Conservation (phyloP, 1,140 invertebrate species). For the Drosophila subobscura region DNA sequence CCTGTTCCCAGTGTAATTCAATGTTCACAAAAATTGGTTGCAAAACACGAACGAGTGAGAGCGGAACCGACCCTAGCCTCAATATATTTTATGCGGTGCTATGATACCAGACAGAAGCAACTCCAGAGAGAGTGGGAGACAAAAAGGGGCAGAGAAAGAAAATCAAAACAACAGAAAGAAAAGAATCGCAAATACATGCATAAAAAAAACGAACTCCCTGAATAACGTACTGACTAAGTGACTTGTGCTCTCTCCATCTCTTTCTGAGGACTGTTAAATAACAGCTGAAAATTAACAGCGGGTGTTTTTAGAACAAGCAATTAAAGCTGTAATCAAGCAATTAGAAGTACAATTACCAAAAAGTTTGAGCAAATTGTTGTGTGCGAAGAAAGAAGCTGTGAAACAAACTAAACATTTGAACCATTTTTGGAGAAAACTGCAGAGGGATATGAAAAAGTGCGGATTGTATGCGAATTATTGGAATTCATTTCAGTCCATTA, state of each 20-base stretch:
- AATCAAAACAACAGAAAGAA: slow-evolving; percentile 66
- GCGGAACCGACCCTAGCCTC: no score
- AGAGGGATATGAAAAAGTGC: background rate
- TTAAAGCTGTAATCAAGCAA: slow-evolving; percentile 51
- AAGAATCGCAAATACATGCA: slow-evolving; percentile 50
- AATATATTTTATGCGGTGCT: no score
- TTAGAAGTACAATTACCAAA: slow-evolving; percentile 48
- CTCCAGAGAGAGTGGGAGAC: slow-evolving; percentile 34
- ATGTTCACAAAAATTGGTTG: no score
- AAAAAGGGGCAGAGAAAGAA: slow-evolving; percentile 41
- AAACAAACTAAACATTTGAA: slow-evolving; percentile 3
- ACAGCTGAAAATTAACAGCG: slow-evolving; percentile 51
- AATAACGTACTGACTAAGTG: slow-evolving; percentile 32
- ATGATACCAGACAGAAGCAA: no score
- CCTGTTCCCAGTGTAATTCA: no score
- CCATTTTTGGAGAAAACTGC: background rate
- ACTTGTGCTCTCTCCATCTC: slow-evolving; percentile 12
- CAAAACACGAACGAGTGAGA: no score
- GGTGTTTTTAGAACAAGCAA: slow-evolving; percentile 25
- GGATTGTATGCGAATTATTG: background rate
- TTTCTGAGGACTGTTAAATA: slow-evolving; percentile 43
- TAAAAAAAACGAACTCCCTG: slow-evolving; percentile 2
- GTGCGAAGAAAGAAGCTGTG: slow-evolving; percentile 3
- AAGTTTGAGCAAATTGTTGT: slow-evolving; percentile 23
- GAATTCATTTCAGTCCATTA: background rate